Evolutionary conservation across 1,140 invertebrate species (phyloP).

Genomic region (Agraylea sexmaculata): DNA sequence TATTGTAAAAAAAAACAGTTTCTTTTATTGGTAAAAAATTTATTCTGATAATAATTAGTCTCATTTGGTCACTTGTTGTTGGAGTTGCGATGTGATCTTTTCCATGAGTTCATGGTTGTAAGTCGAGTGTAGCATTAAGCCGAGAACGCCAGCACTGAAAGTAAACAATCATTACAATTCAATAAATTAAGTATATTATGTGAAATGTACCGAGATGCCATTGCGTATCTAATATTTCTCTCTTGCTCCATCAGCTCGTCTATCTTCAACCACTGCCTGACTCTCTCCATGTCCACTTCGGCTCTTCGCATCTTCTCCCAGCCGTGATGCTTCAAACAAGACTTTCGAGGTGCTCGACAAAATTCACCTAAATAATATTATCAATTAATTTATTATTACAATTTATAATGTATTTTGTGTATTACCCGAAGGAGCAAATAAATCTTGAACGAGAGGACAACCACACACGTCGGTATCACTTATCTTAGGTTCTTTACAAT

Average conservation of each 20-base stretch:
- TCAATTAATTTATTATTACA: neutral
- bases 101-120: slow-evolving; percentile 89
- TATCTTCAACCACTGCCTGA: slow-evolving; percentile 80
- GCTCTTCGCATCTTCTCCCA: slow-evolving; percentile 93
- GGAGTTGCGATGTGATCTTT: slow-evolving; percentile 34
- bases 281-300: slow-evolving; percentile 69
- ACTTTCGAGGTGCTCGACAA: slow-evolving; percentile 81
- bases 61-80: no score
- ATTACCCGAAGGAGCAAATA: slow-evolving; percentile 63
- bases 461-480: slow-evolving; percentile 78
- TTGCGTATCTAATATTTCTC: slow-evolving; percentile 70
- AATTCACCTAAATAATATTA: slow-evolving; percentile 37
- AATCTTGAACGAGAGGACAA: slow-evolving; percentile 73
- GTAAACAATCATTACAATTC: slow-evolving; percentile 5
- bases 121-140: slow-evolving; percentile 87
- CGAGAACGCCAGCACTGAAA: slow-evolving; percentile 72
- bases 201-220: slow-evolving; percentile 59
- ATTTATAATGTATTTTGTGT: slow-evolving; percentile 2
- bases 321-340: slow-evolving; percentile 82
- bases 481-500: slow-evolving; percentile 92
- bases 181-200: neutral
- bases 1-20: no score
- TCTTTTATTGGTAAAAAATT: no score
- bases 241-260: slow-evolving; percentile 95
- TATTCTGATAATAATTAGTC: no score